Conservation (phyloP, 2,113 vertebrate species). For the Rhizomys pruinosus region DNA sequence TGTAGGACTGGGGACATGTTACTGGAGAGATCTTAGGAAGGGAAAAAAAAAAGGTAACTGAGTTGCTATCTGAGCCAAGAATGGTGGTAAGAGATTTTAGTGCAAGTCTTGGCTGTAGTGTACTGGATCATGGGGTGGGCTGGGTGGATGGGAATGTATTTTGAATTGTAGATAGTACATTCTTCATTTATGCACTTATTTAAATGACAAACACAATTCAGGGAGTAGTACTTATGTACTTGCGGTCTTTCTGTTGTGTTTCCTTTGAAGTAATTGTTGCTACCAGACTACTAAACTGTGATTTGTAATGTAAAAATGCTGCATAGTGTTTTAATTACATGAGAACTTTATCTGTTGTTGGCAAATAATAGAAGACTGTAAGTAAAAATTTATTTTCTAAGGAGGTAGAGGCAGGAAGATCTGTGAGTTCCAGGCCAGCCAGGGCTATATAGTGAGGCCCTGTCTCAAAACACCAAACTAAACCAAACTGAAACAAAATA, state of each 20-base stretch:
- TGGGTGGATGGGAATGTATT: neutral
- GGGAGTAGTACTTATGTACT: neutral
- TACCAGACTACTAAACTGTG: slow-evolving; percentile 2
- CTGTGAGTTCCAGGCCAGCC: no score
- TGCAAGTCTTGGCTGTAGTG: neutral
- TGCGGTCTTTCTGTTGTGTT: slow-evolving; percentile 25
- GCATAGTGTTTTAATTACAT: neutral
- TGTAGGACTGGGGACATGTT: neutral
- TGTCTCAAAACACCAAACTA: no score
- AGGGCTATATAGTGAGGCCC: no score
- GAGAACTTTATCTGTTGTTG: slow-evolving; percentile 27
- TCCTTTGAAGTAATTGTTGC: slow-evolving; percentile 53
- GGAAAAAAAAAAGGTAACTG: no score
- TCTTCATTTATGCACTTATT: neutral
- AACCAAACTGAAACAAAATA: neutral
- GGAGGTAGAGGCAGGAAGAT: no score
- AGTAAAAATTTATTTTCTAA: neutral
- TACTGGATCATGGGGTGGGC: neutral
- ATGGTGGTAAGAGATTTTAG: slow-evolving; percentile 29
- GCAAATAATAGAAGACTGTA: slow-evolving; percentile 33
- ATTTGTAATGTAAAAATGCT: slow-evolving; percentile 10
- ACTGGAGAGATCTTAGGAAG: neutral
- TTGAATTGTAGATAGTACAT: neutral
- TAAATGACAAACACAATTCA: neutral
- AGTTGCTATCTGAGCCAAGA: slow-evolving; percentile 23